Conservation (phyloP, 2,888 invertebrate genomes). For the Masnerella sp. region DNA sequence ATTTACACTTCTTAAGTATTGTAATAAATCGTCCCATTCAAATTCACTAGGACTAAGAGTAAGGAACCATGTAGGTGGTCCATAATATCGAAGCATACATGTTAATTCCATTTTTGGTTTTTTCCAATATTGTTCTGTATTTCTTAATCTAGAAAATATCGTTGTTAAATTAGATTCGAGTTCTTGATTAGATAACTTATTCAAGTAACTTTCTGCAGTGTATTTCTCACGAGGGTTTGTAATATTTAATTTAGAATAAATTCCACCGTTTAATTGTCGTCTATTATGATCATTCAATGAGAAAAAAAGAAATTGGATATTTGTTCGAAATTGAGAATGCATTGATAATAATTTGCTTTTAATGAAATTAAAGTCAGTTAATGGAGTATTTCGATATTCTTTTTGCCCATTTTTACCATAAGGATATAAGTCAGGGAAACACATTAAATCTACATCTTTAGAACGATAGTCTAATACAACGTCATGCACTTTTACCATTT, state of each 20-base stretch:
- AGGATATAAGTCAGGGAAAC: slow-evolving; percentile 59
- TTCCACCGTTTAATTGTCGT: slow-evolving; percentile 62
- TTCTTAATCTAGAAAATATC: slow-evolving; percentile 48
- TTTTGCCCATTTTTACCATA: slow-evolving; percentile 52
- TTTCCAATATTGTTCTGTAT: slow-evolving; percentile 61
- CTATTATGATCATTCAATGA: slow-evolving; percentile 62
- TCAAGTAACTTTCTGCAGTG: not conserved
- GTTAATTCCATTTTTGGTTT: slow-evolving; percentile 25
- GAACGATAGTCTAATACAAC: slow-evolving; percentile 51
- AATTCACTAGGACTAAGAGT: slow-evolving; percentile 1
- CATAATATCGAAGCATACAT: slow-evolving; percentile 4
- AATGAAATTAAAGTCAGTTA: slow-evolving; percentile 59
- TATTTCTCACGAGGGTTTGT: not conserved
- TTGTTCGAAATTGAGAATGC: slow-evolving; percentile 61
- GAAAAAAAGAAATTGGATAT: slow-evolving; percentile 65
- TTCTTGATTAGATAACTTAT: slow-evolving; percentile 53
- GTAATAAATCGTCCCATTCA: not conserved
- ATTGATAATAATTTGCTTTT: slow-evolving; percentile 62
- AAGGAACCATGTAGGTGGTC: slow-evolving; percentile 1
- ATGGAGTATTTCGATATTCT: slow-evolving; percentile 42
- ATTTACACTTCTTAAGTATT: not conserved
- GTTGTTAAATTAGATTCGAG: slow-evolving; percentile 57
- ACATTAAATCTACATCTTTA: slow-evolving; percentile 54
- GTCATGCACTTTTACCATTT: slow-evolving; percentile 51
- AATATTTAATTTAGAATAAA: slow-evolving; percentile 53